A percentile compares a stretch with the other conserved stretches of the same genome.
Evolutionary conservation across 2,888 invertebrate genomes (phyloP).

Genomic region (Girardia tigrina): DNA sequence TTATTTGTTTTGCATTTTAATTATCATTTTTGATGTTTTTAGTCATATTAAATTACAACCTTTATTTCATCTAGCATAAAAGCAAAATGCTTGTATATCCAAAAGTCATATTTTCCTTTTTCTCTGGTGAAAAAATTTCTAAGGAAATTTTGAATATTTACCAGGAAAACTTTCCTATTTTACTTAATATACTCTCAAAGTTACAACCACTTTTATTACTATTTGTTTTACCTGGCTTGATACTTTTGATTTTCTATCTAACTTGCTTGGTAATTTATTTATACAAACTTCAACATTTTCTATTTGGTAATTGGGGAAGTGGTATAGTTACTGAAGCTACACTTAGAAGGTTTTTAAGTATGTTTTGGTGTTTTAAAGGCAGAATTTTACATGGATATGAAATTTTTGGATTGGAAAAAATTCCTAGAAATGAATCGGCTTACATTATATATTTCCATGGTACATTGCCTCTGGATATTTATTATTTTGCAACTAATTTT

Average conservation of each 20-base stretch:
- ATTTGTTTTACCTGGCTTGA: conserved; percentile 1
- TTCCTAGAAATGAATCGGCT: conserved; percentile 70
- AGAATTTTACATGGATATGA: conserved; percentile 46
- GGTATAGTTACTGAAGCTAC: neutral
- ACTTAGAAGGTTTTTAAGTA: neutral
- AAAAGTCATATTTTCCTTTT: too few species aligned
- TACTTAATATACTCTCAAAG: neutral
- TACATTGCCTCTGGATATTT: conserved; percentile 84
- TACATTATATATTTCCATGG: conserved; percentile 91
- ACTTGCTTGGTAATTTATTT: conserved; percentile 6
- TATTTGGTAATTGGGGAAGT: neutral
- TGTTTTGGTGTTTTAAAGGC: conserved; percentile 31
- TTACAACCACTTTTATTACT: conserved; percentile 18
- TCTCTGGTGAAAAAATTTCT: too few species aligned
- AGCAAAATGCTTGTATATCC: too few species aligned
- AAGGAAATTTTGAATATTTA: neutral
- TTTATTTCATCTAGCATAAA: too few species aligned
- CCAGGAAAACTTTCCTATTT: neutral
- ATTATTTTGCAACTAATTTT: conserved; percentile 65
- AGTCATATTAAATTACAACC: too few species aligned
- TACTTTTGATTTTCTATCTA: conserved; percentile 15
- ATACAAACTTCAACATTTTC: neutral
- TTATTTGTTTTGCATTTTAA: too few species aligned
- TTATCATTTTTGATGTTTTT: too few species aligned
- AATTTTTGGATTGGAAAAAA: conserved; percentile 72